Percentiles rank a stretch among this genome's conserved stretches.
These are phyloP conservation scores for Saguinus oedipus DNA, from an alignment of 2,797 vertebrate genomes.

Conservation along the genomic window DNA sequence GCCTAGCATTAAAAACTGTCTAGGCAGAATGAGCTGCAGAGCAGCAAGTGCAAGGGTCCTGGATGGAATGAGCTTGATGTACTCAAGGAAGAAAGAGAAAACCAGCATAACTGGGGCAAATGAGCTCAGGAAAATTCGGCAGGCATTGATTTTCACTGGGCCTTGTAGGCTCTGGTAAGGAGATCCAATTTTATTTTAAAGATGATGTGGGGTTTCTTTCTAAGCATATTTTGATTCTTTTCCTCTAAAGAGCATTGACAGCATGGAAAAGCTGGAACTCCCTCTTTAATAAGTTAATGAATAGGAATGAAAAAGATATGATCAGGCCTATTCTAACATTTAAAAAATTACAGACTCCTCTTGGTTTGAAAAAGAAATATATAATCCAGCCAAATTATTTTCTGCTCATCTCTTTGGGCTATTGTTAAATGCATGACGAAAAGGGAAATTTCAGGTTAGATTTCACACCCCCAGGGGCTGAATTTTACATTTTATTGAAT, in stretches of 20 bases:
- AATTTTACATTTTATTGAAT: slow-evolving; percentile 59
- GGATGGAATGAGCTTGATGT: accelerated
- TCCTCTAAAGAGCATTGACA: background rate
- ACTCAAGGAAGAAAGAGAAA: background rate
- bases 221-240: slow-evolving; percentile 30
- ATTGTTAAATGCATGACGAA: slow-evolving; percentile 8
- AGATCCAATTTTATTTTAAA: background rate
- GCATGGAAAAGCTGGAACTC: background rate
- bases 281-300: slow-evolving; percentile 4
- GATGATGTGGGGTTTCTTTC: background rate
- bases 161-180: background rate
- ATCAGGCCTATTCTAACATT: background rate
- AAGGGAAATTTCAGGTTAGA: slow-evolving; percentile 58
- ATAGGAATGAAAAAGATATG: slow-evolving; percentile 18
- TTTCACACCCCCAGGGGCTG: slow-evolving; percentile 46
- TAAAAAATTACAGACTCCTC: background rate
- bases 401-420: slow-evolving; percentile 17
- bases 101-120: background rate
- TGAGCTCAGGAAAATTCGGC: background rate
- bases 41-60: background rate
- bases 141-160: background rate
- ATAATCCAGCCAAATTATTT: background rate
- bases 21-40: background rate
- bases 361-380: slow-evolving; percentile 45
- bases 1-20: background rate